Conservation (phyloP, 2,113 vertebrate genomes). For the Sitta europaea region DNA sequence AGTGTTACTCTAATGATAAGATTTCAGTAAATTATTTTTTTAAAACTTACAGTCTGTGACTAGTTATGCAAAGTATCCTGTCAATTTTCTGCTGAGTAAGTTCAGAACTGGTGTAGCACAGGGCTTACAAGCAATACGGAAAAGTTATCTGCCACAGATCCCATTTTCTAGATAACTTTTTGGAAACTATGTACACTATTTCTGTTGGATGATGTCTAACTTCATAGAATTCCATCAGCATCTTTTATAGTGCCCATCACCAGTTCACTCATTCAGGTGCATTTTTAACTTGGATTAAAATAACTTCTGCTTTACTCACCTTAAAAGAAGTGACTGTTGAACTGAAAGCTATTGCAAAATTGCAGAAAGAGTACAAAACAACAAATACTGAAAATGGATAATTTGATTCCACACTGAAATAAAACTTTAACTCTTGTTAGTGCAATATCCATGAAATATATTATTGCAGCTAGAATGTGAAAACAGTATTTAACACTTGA, state of each 20-base stretch:
- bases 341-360: neutral
- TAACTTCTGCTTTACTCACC: conserved; percentile 83
- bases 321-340: conserved; percentile 38
- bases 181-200: neutral
- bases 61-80: neutral
- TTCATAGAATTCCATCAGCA: conserved; percentile 71
- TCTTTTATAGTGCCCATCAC: neutral
- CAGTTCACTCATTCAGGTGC: conserved; percentile 28
- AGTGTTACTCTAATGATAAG: neutral
- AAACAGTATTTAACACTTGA: neutral
- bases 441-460: neutral
- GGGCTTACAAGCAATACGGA: neutral
- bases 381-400: neutral
- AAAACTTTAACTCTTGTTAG: neutral
- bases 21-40: neutral
- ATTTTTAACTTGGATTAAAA: conserved; percentile 76
- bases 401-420: neutral
- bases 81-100: neutral
- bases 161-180: conserved; percentile 74
- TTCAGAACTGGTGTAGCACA: neutral
- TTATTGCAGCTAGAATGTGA: neutral
- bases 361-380: neutral
- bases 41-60: neutral
- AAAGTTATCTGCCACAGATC: conserved; percentile 85
- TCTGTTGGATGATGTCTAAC: conserved; percentile 64